Percentiles rank a stretch among this genome's conserved stretches.
Evolutionary conservation across 2,888 invertebrate species (phyloP).

Genomic region (Deilephila elpenor): DNA sequence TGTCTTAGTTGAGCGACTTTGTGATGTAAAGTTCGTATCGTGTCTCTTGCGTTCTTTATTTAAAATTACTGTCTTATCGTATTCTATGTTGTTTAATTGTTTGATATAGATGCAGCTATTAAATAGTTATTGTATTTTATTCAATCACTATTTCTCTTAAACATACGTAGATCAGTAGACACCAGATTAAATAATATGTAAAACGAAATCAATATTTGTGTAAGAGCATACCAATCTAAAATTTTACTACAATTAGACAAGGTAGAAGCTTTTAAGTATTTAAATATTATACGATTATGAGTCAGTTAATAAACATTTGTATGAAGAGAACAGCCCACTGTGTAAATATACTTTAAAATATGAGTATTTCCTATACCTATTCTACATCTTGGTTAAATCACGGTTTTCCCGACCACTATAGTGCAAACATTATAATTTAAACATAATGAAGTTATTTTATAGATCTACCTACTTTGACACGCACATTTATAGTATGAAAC

Average conservation of each 20-base stretch:
- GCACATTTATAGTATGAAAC: no score
- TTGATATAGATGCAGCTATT: no score
- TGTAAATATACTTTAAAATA: neutral
- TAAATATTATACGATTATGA: neutral
- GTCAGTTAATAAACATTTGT: neutral
- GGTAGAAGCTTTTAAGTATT: neutral
- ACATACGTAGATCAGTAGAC: neutral
- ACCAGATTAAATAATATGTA: neutral
- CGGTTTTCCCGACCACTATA: no score
- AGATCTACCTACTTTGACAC: no score
- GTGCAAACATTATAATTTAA: no score
- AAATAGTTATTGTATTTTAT: no score
- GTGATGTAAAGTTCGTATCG: neutral
- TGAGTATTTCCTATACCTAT: neutral
- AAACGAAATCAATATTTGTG: neutral
- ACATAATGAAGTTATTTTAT: no score
- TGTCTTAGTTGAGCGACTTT: neutral
- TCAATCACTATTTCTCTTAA: no score
- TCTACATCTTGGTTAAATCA: no score
- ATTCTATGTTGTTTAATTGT: no score
- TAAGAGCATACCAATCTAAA: neutral
- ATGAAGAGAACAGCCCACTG: neutral
- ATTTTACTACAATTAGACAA: neutral
- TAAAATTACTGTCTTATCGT: no score
- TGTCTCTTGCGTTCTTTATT: no score